Conservation (phyloP, 1,140 invertebrate genomes). For the Mycetomoellerius zeteki region DNA sequence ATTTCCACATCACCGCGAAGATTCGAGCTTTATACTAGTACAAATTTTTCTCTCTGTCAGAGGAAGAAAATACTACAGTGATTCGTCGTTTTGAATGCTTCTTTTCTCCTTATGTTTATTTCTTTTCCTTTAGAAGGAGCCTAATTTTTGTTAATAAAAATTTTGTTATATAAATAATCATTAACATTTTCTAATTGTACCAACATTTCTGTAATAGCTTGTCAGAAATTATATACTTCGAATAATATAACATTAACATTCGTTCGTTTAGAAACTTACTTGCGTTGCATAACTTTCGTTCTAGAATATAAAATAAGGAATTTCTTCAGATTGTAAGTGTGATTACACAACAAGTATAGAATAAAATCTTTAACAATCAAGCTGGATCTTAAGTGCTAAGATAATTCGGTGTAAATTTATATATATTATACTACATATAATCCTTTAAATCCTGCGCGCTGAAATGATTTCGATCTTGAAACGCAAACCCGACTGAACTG, state of each 20-base stretch:
- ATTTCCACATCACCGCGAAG: slow-evolving; percentile 1
- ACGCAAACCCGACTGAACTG: no score
- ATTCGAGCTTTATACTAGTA: slow-evolving; percentile 8
- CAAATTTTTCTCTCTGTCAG: slow-evolving; percentile 29
- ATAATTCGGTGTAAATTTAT: no score
- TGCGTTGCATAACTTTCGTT: not conserved
- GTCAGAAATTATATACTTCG: slow-evolving; percentile 15
- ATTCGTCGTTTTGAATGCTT: slow-evolving; percentile 25
- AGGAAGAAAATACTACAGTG: not conserved
- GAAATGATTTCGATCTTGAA: no score
- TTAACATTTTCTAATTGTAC: slow-evolving; percentile 46
- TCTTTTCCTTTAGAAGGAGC: not conserved
- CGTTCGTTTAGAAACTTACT: not conserved
- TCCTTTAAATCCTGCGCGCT: no score
- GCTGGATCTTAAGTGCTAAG: no score
- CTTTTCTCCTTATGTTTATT: not conserved
- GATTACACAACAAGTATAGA: no score
- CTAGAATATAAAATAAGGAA: not conserved
- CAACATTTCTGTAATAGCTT: slow-evolving; percentile 23
- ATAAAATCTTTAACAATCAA: no score
- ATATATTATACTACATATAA: no score
- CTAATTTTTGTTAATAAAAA: slow-evolving; percentile 14
- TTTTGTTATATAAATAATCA: slow-evolving; percentile 36
- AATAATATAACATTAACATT: slow-evolving; percentile 43
- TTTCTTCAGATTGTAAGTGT: no score